Conservation (phyloP, 2,113 vertebrate species). For the Indicator indicator region DNA sequence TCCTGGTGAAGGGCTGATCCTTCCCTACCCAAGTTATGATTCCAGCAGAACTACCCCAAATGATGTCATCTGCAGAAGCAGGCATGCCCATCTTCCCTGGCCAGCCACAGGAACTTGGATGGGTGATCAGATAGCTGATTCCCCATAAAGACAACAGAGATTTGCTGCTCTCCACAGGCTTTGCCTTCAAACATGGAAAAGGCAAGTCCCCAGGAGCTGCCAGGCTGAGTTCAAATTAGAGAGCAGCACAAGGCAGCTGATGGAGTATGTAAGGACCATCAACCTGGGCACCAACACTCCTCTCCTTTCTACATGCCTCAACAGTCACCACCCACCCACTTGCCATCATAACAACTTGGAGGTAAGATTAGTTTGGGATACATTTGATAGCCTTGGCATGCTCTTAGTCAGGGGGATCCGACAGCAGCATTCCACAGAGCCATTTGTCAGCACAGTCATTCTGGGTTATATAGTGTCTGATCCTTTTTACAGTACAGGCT, state of each 20-base stretch:
- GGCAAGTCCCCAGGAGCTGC: background rate
- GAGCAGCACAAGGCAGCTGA: background rate
- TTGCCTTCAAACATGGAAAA: background rate
- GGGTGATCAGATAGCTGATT: background rate
- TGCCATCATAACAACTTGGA: background rate
- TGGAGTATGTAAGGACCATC: background rate
- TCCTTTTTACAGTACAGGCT: conserved; percentile 11
- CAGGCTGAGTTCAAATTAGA: background rate
- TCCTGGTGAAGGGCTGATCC: background rate
- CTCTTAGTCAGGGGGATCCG: background rate
- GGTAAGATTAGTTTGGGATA: background rate
- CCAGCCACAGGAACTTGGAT: background rate
- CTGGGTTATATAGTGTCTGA: background rate
- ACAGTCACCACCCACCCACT: background rate
- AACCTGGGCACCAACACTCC: background rate
- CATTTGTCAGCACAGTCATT: background rate
- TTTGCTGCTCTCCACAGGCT: background rate
- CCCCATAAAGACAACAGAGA: background rate
- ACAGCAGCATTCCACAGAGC: background rate
- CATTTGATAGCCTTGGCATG: background rate
- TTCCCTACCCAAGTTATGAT: background rate
- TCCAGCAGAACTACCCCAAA: background rate
- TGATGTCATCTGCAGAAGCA: background rate
- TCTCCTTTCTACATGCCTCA: background rate
- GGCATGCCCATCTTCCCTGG: background rate